phyloP scores from a whole-genome alignment of 2,888 invertebrate genomes.

The Antitype chi region DNA sequence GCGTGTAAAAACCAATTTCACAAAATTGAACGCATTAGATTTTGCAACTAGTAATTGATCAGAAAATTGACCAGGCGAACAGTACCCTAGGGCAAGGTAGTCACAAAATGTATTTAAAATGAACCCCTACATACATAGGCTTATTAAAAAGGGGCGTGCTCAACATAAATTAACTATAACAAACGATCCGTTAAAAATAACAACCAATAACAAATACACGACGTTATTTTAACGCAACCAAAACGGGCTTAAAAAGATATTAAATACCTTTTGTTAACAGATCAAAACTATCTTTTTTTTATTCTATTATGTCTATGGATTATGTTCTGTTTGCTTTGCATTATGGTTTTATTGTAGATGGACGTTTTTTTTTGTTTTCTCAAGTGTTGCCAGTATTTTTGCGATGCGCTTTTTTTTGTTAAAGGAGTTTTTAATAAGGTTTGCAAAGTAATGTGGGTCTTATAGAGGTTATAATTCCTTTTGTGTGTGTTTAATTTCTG shows the following conservation, averaged over 20 bases:
- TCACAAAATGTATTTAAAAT: background rate
- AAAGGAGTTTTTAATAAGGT: slow-evolving; percentile 41
- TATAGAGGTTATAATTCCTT: slow-evolving; percentile 29
- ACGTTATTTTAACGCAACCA: slow-evolving; percentile 58
- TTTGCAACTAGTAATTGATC: background rate
- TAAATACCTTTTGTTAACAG: slow-evolving; percentile 63
- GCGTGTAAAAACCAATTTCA: too few relatives aligned
- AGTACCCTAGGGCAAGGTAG: background rate
- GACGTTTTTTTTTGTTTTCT: slow-evolving; percentile 65
- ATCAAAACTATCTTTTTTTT: slow-evolving; percentile 72
- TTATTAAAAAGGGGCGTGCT: slow-evolving; percentile 44
- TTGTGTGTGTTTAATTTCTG: slow-evolving; percentile 40
- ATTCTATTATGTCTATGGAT: slow-evolving; percentile 69
- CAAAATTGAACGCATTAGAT: too few relatives aligned
- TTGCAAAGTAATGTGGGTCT: slow-evolving; percentile 16
- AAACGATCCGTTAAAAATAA: slow-evolving; percentile 53
- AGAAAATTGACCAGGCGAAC: background rate
- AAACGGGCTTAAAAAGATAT: slow-evolving; percentile 58
- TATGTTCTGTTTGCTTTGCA: slow-evolving; percentile 64
- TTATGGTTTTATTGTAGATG: slow-evolving; percentile 64
- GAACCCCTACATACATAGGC: slow-evolving; percentile 33
- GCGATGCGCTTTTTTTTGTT: slow-evolving; percentile 33
- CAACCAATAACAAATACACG: slow-evolving; percentile 50
- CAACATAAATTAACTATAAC: slow-evolving; percentile 47
- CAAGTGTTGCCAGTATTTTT: slow-evolving; percentile 66